Evolutionary conservation across 2,797 vertebrate genomes (phyloP), one percentile per base, ranked within the genome.

Genomic region (Rhabdomys pumilio): DNA sequence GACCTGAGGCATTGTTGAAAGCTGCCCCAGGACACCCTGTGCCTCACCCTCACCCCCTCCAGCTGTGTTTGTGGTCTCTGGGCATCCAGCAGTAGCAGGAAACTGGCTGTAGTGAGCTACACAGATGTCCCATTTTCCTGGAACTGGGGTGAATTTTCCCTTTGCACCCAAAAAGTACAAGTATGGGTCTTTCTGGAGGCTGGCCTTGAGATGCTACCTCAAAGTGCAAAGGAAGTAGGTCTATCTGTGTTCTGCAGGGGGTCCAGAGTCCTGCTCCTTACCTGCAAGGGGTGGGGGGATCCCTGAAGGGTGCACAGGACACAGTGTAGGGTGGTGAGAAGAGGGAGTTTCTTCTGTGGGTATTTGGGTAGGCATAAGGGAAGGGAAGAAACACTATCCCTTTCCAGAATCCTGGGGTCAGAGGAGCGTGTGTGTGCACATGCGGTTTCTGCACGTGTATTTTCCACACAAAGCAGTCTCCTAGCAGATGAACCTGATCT

Each of bases 141-240:
- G 61, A 94, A 22, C 53, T 76, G 34, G 72, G 47, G 8, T 81
- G 72, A 47, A 83, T 91, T 91, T 87, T 77, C 22, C 24, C 12
- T 93, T 90, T 38, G 72, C 83, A 89, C 87, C 6, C 65, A 86
- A 85, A 94, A 63, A 17, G 22, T 53, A n/a, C 34, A 82, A 20
- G 50, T 91, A 17, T 7, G 26, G 75, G 55, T 91, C 13, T 81
- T 80, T 91, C 41, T 94, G 22, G 31, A 65, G 63, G 19, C 9
- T 69, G 61, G 3, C 12, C 11, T 34, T 90, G 90, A 65, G 73
- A 8, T 20, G 9, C 19, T 61, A 12, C 29, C 34, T n/a, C 20
- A 47, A 31, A 63, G 20, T 88, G 17, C 59, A 72, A 29, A 95
- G 63, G 38, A 94, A 55, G 29, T 2, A 72, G 61, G 61, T 34